Conservation (phyloP, 2,888 invertebrate genomes). For the Macroteleia sp. region DNA sequence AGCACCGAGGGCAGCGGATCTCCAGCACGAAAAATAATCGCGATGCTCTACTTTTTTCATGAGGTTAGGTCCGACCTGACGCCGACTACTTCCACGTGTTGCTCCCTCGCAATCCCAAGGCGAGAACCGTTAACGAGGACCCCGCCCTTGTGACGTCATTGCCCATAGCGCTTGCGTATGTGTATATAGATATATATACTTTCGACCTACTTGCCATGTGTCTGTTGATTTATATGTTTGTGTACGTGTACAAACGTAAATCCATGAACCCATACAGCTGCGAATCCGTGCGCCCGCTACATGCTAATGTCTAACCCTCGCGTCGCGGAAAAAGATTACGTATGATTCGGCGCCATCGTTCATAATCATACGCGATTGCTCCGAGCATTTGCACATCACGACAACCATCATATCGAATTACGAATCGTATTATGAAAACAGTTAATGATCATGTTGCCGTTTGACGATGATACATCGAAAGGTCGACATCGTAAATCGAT, state of each 20-base stretch:
- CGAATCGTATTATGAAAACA: constrained; percentile 11
- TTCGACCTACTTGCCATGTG: constrained; percentile 52
- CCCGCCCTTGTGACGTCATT: constrained; percentile 82
- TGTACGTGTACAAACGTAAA: constrained; percentile 57
- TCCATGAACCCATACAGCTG: constrained; percentile 34
- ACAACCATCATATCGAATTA: constrained; percentile 17
- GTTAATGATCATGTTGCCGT: constrained; percentile 17
- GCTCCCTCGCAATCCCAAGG: constrained; percentile 72
- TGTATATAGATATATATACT: constrained; percentile 53
- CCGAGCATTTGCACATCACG: constrained; percentile 22
- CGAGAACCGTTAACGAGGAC: constrained; percentile 78
- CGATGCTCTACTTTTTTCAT: constrained; percentile 59
- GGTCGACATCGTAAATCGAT: constrained; percentile 23
- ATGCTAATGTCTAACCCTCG: constrained; percentile 16
- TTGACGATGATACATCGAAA: constrained; percentile 10
- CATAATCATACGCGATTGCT: constrained; percentile 39
- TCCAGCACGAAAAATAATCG: constrained; percentile 47
- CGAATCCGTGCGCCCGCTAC: not conserved
- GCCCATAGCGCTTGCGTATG: constrained; percentile 68
- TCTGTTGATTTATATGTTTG: constrained; percentile 43
- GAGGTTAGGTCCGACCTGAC: constrained; percentile 59
- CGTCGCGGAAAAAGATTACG: constrained; percentile 25
- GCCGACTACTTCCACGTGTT: constrained; percentile 79
- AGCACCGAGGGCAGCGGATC: not conserved
- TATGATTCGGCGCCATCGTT: constrained; percentile 12